phyloP scores from a whole-genome alignment of 2,888 invertebrate species.

The Eucera pruinosa region DNA sequence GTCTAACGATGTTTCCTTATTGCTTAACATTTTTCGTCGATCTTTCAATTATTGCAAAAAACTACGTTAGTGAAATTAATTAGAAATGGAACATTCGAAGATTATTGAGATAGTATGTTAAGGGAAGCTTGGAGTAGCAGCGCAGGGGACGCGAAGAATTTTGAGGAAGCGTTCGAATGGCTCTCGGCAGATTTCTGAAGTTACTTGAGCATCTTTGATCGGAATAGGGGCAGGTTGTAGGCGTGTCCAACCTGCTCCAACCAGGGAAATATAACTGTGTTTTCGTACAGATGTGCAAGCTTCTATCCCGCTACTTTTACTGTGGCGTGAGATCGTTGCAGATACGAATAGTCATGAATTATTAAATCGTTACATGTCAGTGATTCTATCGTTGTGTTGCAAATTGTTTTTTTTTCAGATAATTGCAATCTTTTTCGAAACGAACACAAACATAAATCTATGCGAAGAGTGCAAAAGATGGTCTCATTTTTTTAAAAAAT shows the following conservation, averaged over 20 bases:
- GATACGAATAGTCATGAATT: constrained; percentile 13
- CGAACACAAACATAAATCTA: not conserved
- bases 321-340: too few species aligned
- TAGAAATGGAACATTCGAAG: not conserved
- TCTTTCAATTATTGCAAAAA: too few species aligned
- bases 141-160: constrained; percentile 6
- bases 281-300: constrained; percentile 16
- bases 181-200: constrained; percentile 37
- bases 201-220: constrained; percentile 31
- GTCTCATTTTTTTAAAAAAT: not conserved
- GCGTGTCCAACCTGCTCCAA: constrained; percentile 53
- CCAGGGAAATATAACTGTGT: constrained; percentile 37
- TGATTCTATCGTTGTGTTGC: constrained; percentile 1
- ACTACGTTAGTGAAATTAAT: not conserved
- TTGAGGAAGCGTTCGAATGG: constrained; percentile 2
- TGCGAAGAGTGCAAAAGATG: too few species aligned
- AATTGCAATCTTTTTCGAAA: not conserved
- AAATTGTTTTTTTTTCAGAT: not conserved
- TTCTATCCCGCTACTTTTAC: constrained; percentile 7
- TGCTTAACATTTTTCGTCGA: too few species aligned
- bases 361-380: constrained; percentile 18
- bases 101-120: not conserved
- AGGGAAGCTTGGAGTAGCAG: not conserved
- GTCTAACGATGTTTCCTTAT: not conserved
- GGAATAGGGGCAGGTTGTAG: constrained; percentile 56